Base-by-base conservation (phyloP, 2,888 invertebrate species). In the Pandemis corylana region DNA sequence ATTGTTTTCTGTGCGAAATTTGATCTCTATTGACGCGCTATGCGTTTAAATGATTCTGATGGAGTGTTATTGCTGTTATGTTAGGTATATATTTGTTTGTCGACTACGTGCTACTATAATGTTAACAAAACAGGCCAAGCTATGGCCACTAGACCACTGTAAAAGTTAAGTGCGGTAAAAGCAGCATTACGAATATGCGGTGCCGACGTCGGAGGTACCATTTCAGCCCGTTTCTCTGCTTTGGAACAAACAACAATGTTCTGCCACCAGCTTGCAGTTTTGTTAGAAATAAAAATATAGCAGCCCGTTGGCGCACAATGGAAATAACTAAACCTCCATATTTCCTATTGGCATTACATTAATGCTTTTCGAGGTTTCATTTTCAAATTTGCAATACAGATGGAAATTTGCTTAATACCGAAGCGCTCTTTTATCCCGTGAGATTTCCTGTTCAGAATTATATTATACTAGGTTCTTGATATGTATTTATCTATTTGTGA, bases 201-300 rank as follows among this genome's bases (percentile, higher is more conserved):
- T 15, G 53, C n/a, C 5, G 36, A 10, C 9, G 13, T 36, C 66
- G 46, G 41, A 13, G 42, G 62, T 42, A 51, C 15, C 46, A 28
- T 65, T 65, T 65, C 64, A 20, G 46, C 64, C 44, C 49, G 66
- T 51, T 64, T 64, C 15, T 20, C 42, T 15, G 53, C 41, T 53
- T 41, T 7, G 15, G 67, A 67, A 51, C 13, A 42, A 62, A 62
- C 42, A 51, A 66, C 66, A 66, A 66, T 66, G 66, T 49, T 36
- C 13, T 20, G 5, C 49, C 41, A 10, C 13, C 53, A 41, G 67
- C n/a, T 41, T 15, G 53, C 41, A 41, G 53, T 67, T 67, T 42
- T 51, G 67, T 51, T 41, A 41, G 49, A 67, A 67, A 66, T 66
- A 41, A 67, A 53, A 67, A 67, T 51, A 67, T 9, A 51, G 41